These are phyloP conservation scores for Malurus alboscapulatus DNA, from an alignment of 2,113 vertebrate species.

Conservation along the genomic window DNA sequence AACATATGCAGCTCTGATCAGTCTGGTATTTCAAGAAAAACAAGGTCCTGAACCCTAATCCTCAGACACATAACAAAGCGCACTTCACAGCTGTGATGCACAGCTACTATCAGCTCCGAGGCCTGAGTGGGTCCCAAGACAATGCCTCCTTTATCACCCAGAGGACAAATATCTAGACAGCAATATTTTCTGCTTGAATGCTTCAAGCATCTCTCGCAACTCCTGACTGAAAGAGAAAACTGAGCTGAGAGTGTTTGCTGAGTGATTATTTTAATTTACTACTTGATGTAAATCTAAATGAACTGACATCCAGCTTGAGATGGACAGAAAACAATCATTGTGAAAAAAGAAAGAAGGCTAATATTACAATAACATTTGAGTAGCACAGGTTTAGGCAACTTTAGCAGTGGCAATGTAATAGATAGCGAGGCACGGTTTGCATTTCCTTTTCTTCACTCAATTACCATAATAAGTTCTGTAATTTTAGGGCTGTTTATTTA, in stretches of 20 bases:
- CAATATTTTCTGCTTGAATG: conserved; percentile 93
- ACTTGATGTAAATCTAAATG: conserved; percentile 97
- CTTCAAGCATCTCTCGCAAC: conserved; percentile 81
- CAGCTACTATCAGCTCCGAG: conserved; percentile 82
- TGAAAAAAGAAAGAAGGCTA: conserved; percentile 65
- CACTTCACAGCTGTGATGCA: conserved; percentile 91
- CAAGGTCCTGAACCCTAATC: conserved; percentile 90
- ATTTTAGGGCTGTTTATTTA: conserved; percentile 81
- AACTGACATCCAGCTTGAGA: conserved; percentile 89
- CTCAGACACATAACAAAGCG: conserved; percentile 91
- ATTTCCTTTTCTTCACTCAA: conserved; percentile 70
- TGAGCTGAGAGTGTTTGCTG: conserved; percentile 85
- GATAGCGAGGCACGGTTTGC: conserved; percentile 38
- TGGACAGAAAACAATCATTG: conserved; percentile 86
- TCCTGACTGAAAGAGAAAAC: conserved; percentile 83
- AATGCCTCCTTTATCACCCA: conserved; percentile 91
- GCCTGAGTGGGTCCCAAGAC: conserved; percentile 89
- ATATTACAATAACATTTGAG: conserved; percentile 69
- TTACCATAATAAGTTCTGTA: conserved; percentile 81
- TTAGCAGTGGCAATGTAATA: conserved; percentile 53
- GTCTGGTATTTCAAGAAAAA: conserved; percentile 91
- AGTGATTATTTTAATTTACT: conserved; percentile 99
- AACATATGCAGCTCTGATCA: conserved; percentile 88
- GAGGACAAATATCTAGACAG: conserved; percentile 95
- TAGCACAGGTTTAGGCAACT: conserved; percentile 73